Conservation (phyloP, 2,797 vertebrate species). For the Argyrosomus regius region DNA sequence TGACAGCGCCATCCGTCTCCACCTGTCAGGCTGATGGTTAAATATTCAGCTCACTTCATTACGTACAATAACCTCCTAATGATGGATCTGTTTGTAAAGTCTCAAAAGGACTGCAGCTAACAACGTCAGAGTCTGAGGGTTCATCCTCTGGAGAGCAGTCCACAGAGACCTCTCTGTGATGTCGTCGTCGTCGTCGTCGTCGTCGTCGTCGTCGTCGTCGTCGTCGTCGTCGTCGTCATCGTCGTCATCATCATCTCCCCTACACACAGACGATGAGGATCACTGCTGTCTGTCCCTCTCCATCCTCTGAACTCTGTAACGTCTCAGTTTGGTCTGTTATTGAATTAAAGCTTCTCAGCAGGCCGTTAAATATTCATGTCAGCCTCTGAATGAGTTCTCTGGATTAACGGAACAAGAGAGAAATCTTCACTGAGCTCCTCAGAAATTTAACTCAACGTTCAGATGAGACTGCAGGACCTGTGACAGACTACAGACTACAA, state of each 20-base stretch:
- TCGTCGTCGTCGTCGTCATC: not conserved
- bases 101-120: not conserved
- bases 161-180: too few species aligned
- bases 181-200: not conserved
- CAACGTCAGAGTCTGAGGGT: too few species aligned
- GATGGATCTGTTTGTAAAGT: not conserved
- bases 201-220: not conserved
- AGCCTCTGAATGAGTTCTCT: not conserved
- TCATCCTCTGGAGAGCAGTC: too few species aligned
- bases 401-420: too few species aligned
- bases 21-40: not conserved
- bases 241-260: not conserved
- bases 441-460: not conserved
- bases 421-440: too few species aligned
- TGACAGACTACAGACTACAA: too few species aligned
- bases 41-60: slow-evolving; percentile 8
- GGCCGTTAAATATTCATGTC: slow-evolving; percentile 3
- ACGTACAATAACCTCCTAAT: not conserved
- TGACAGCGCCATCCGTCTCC: slow-evolving; percentile 24
- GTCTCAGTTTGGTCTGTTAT: not conserved
- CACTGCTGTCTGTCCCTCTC: too few species aligned
- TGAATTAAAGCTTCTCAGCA: slow-evolving; percentile 11
- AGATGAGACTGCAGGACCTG: too few species aligned
- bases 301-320: not conserved
- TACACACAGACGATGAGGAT: too few species aligned